Evolutionary conservation across 2,113 vertebrate genomes (phyloP).

Genomic region (Macrotus californicus): DNA sequence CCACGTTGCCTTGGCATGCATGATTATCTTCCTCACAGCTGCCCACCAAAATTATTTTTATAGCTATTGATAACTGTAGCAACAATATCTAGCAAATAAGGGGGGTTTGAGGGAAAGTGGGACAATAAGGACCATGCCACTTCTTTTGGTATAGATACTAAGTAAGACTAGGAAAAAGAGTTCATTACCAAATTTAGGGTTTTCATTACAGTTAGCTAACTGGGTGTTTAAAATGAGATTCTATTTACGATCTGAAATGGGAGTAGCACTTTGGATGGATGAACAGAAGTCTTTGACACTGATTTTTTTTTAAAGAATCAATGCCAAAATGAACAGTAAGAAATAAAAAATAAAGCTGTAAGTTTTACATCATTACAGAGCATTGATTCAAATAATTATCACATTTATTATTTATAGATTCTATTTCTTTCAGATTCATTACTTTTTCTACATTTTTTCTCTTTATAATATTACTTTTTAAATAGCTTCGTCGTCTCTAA

Average conservation of each 20-base stretch:
- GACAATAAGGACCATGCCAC: background rate
- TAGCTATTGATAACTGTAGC: background rate
- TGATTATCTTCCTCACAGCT: constrained; percentile 84
- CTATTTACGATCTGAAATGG: background rate
- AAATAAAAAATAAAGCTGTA: background rate
- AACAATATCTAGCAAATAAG: background rate
- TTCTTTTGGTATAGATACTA: background rate
- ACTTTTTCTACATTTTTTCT: background rate
- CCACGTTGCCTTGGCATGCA: constrained; percentile 80
- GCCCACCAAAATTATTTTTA: constrained; percentile 85
- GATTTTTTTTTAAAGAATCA: background rate
- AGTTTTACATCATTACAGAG: background rate
- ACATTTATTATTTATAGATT: background rate
- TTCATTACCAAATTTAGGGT: background rate
- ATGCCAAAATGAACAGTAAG: background rate
- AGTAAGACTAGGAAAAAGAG: background rate
- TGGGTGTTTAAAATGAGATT: background rate
- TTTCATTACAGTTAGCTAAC: background rate
- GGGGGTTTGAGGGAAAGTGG: background rate
- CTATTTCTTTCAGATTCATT: background rate
- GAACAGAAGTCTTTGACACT: background rate
- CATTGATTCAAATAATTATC: background rate
- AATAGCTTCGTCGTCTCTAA: background rate
- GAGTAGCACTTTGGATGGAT: background rate
- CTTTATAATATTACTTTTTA: background rate